Base-by-base conservation (phyloP, 37 sponge, comb jelly and placozoan species). In the Diacarnus erythraeanus region DNA sequence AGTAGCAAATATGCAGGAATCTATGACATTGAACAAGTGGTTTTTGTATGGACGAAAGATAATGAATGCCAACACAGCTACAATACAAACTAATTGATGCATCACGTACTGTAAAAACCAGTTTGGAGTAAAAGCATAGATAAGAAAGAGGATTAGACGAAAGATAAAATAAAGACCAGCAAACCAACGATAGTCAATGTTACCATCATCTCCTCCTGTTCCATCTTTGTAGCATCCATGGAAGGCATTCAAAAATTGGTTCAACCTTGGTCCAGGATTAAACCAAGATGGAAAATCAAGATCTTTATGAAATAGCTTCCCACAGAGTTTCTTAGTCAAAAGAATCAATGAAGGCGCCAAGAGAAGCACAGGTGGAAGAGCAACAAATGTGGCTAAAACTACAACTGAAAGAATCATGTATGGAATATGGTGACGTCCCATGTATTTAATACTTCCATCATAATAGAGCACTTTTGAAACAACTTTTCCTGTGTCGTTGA, bases 211-310 rank as follows among this genome's bases (percentile, higher is more conserved):
- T 41, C 68, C 78, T n/a, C 66, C 67, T 36, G 63, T 88, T 41
- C 83, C 83, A 72, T 88, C 80, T 38, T 80, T 77, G 41, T 85
- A 92, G 42, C 89, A 84, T 3, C 89, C 89, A 34, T 88, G 75
- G 54, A 88, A 92, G 1, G 67, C 78, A 27, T 77, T 68, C n/a
- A 92, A 41, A 38, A 92, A 82, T 18, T 59, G 80, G 12, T 78
- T 59, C 36, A 77, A 41, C 23, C 18, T 54, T 3, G 76, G 41
- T 12, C 71, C 42, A 0, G 75, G 72, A 21, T 71, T 61, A 38
- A 25, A 1, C 77, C 65, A 2, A 81, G 78, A 3, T 6, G 37
- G 69, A 69, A 69, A 9, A 10, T 36, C 10, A 18, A 20, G 22
- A 31, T 69, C 39, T 8, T 69, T 21, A 30, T 29, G 5, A 1